Evolutionary conservation across 2,888 invertebrate genomes (phyloP).

Genomic region (Atrina japonica): DNA sequence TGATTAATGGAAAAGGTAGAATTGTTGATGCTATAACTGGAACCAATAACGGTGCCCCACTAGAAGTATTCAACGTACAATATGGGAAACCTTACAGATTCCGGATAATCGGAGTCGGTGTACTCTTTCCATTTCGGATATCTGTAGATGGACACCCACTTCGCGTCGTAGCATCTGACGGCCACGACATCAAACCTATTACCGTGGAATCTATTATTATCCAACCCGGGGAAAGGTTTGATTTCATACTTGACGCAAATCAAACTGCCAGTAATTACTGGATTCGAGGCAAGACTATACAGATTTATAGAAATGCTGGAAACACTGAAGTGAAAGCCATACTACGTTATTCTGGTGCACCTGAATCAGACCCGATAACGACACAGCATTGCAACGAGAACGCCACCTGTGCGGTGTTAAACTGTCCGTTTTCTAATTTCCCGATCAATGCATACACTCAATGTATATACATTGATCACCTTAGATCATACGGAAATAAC

Average conservation of each 20-base stretch:
- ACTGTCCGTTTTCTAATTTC: constrained; percentile 61
- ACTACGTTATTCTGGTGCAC: constrained; percentile 53
- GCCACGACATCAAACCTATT: constrained; percentile 59
- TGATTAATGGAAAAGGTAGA: constrained; percentile 69
- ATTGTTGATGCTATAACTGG: constrained; percentile 26
- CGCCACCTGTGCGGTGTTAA: constrained; percentile 53
- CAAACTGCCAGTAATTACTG: constrained; percentile 63
- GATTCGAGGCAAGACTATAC: constrained; percentile 63
- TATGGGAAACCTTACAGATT: constrained; percentile 55
- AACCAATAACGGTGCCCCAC: constrained; percentile 55
- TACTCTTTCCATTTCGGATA: constrained; percentile 59
- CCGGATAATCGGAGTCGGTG: constrained; percentile 62
- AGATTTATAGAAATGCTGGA: constrained; percentile 23
- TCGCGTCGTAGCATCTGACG: constrained; percentile 64
- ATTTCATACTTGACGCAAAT: constrained; percentile 64
- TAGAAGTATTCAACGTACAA: constrained; percentile 54
- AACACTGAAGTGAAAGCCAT: constrained; percentile 57
- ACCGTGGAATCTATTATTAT: constrained; percentile 59
- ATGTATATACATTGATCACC: constrained; percentile 52
- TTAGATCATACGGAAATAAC: too few species aligned
- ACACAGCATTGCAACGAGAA: constrained; percentile 41
- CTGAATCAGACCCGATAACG: constrained; percentile 47
- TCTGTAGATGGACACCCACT: constrained; percentile 64
- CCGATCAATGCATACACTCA: constrained; percentile 39
- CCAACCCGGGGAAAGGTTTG: constrained; percentile 66